Percentiles rank a stretch among this genome's conserved stretches.
These are phyloP conservation scores for Caenorhabditis japonica DNA, from an alignment of 2,888 invertebrate species.

Conservation along the genomic window DNA sequence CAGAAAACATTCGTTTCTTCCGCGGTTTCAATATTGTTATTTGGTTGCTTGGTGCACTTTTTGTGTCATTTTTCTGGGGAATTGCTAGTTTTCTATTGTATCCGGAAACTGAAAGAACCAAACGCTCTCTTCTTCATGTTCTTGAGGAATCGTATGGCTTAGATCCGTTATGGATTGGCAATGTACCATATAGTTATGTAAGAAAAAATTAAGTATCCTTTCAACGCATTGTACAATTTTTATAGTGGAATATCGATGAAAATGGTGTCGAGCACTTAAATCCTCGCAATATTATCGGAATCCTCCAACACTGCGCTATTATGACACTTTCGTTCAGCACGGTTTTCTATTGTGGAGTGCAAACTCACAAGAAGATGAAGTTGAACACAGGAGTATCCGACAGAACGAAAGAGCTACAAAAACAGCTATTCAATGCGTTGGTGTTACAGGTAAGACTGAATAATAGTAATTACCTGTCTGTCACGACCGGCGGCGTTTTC, in stretches of 20 bases:
- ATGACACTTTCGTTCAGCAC: conserved; percentile 15
- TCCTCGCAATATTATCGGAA: background rate
- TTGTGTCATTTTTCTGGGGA: background rate
- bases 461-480: background rate
- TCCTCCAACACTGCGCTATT: background rate
- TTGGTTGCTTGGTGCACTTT: background rate
- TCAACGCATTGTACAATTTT: too few relatives aligned
- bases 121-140: background rate
- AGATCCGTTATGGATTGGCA: background rate
- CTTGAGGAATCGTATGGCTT: background rate
- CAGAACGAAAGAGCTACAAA: conserved; percentile 14
- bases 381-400: conserved; percentile 3
- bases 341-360: conserved; percentile 22
- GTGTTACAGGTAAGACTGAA: conserved; percentile 20
- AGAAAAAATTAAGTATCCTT: too few relatives aligned
- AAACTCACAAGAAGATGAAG: conserved; percentile 3
- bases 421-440: conserved; percentile 32
- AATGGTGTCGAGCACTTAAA: conserved; percentile 1
- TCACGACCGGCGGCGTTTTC: too few relatives aligned
- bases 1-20: background rate
- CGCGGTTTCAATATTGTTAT: background rate
- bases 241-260: too few relatives aligned
- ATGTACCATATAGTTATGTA: conserved; percentile 34
- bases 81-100: background rate
- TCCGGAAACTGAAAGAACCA: conserved; percentile 6